Conservation (phyloP, 1,140 invertebrate species). For the Pissodes strobi region DNA sequence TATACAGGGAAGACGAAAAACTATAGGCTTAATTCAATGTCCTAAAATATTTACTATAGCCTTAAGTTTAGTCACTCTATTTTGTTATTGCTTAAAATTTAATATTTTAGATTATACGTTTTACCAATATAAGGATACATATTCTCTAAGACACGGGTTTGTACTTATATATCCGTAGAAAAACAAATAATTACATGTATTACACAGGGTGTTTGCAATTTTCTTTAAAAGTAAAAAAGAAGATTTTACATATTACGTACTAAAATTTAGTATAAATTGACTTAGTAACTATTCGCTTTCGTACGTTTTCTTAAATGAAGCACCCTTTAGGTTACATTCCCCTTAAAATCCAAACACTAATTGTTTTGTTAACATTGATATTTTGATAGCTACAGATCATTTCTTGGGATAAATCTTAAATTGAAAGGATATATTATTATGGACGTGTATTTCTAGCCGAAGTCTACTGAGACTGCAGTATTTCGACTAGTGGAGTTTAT, state of each 20-base stretch:
- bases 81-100: slow-evolving; percentile 29
- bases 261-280: too few relatives aligned
- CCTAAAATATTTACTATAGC: slow-evolving; percentile 1
- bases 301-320: too few relatives aligned
- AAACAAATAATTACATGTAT: not conserved
- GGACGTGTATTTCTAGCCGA: too few relatives aligned
- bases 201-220: not conserved
- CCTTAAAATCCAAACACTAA: too few relatives aligned
- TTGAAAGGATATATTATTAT: too few relatives aligned
- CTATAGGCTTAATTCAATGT: slow-evolving; percentile 3
- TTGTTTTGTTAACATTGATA: too few relatives aligned
- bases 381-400: too few relatives aligned
- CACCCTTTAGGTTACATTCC: too few relatives aligned
- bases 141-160: slow-evolving; percentile 30
- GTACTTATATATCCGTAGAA: slow-evolving; percentile 22
- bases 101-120: slow-evolving; percentile 9
- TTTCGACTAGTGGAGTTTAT: too few relatives aligned
- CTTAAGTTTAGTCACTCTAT: slow-evolving; percentile 34
- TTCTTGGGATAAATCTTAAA: too few relatives aligned
- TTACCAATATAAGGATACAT: slow-evolving; percentile 1
- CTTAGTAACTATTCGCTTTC: too few relatives aligned
- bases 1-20: slow-evolving; percentile 29
- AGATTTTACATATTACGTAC: not conserved
- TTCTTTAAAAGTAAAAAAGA: not conserved
- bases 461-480: too few relatives aligned